Evolutionary conservation across 2,888 invertebrate species (phyloP), one percentile per base, ranked within the genome.

Genomic region (Limenitis camilla): DNA sequence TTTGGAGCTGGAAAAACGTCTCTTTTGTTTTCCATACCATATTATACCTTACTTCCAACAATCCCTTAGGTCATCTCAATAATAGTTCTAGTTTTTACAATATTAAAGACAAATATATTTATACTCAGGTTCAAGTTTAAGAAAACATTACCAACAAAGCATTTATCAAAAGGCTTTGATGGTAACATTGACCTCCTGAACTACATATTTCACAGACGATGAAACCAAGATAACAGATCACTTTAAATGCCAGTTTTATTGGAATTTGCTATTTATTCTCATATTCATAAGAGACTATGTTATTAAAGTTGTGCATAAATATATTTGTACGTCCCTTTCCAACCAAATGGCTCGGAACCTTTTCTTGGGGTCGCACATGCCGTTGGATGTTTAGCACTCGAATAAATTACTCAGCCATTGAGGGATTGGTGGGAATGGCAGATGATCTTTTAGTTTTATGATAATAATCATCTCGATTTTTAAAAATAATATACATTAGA

Each of bases 321-420:
- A 45, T 11, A 5, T 45, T 45, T 11, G 36, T 27, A 10, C 35
- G 28, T 36, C 45, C 30, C 35, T 53, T 53, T 49, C 49, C 40
- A 19, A 11, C 33, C 46, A 49, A 59, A 51, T 52, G 50, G 46
- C 46, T 44, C 29, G 38, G 49, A 59, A 58, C 58, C 59, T 52
- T 60, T 60, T 51, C 55, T 49, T 49, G 44, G 47, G 50, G 33
- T 44, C 46, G 39, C 32, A 31, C 55, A 57, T 48, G 51, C 44
- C 49, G 40, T 19, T 51, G 49, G 52, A 58, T 60, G 52, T 55
- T 58, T 60, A 53, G 57, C 49, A 47, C 42, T 53, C 49, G 55
- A 58, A 60, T 58, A 60, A 58, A 55, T 60, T 55, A 53, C 52
- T 58, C 44, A 31, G 45, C 41, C 30, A 40, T 35, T 44, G 39